Base-by-base conservation (phyloP, 2,113 vertebrate genomes). In the Anhinga rufa region DNA sequence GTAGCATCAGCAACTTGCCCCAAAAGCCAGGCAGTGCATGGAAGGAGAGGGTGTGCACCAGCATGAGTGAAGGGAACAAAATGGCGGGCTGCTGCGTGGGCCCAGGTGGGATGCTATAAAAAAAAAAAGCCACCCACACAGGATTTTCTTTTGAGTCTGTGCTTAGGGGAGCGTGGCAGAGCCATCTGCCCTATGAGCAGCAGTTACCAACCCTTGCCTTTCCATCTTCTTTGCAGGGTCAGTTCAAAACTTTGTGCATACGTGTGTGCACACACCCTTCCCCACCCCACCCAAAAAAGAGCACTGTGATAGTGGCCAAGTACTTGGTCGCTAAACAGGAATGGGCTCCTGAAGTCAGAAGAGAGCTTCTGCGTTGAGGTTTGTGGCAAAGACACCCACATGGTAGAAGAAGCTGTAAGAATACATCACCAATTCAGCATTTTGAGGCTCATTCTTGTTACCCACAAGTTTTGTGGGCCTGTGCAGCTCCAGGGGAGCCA, bases 401-500 rank as follows among this genome's bases (percentile, higher is more conserved):
- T 6, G n/a, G 24, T 6, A 36, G 64, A 36, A 0, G 2, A 25
- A 12, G 12, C 32, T 1, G 0, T 36, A 65, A 36, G 19, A 88
- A 25, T 26, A n/a, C 29, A n/a, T 20, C 34, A 61, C 34, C 32
- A 62, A 76, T 26, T 22, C 22, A 68, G 48, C 25, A 17, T 52
- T 42, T 58, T 20, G 46, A 29, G 26, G 29, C 54, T 86, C 1
- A 1, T 28, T 32, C 34, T 25, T 66, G 8, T 18, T 40, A 22
- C 46, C 17, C 29, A 2, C 10, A 16, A 28, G 21, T 28, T 64
- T 24, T 64, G 12, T 0, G 13, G 54, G 36, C 22, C 40, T 2
- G 4, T 4, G 13, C 5, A 66, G 57, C 68, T 44, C 7, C 1
- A 3, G 0, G 0, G 4, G 19, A 78, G 29, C 20, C 7, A 9